Evolutionary conservation across 1,140 invertebrate genomes (phyloP).

Genomic region (Apis florea): DNA sequence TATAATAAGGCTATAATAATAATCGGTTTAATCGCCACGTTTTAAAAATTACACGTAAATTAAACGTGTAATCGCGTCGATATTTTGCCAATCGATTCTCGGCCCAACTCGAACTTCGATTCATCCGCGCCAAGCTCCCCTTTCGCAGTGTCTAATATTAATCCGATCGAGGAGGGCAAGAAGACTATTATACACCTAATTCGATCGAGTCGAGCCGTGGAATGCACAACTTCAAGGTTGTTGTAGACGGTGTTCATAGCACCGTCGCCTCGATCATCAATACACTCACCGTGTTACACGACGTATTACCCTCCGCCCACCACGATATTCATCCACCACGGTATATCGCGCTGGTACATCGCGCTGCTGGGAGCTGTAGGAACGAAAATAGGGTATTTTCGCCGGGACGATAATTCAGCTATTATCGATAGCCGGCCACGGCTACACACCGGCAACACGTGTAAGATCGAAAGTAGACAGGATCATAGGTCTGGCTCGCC

Average conservation of each 20-base stretch:
- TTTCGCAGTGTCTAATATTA: no score
- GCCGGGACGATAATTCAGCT: slow-evolving; percentile 30
- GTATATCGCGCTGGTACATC: not conserved
- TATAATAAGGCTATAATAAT: no score
- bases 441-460: slow-evolving; percentile 39
- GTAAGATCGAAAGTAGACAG: slow-evolving; percentile 38
- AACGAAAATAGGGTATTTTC: slow-evolving; percentile 12
- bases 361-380: not conserved
- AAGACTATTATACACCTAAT: not conserved
- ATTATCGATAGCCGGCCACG: slow-evolving; percentile 20
- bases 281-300: slow-evolving; percentile 20
- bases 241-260: not conserved
- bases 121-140: no score
- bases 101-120: no score
- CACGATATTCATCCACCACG: not conserved
- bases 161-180: not conserved
- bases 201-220: not conserved
- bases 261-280: not conserved
- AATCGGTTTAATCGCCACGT: no score
- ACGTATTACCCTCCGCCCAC: not conserved
- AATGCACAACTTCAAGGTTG: not conserved
- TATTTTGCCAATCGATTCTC: no score
- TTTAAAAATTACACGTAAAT: no score
- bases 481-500: slow-evolving; percentile 21
- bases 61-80: no score